These are phyloP conservation scores for Kradibia gibbosae DNA, from an alignment of 1,140 invertebrate genomes.

Conservation along the genomic window DNA sequence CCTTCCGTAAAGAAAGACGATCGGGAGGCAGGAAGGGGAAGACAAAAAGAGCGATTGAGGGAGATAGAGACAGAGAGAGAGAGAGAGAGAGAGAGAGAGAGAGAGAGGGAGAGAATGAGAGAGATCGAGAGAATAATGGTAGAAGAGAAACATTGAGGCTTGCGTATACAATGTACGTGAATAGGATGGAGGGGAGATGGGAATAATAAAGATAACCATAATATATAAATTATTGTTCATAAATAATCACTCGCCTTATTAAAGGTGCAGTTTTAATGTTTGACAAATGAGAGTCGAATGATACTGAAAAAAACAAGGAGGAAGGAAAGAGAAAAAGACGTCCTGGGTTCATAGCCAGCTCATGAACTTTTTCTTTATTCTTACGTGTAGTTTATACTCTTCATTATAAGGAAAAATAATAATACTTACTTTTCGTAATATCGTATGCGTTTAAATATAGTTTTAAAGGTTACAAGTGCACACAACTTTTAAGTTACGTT, in stretches of 20 bases:
- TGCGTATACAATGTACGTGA: conserved; percentile 12
- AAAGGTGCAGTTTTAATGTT: conserved; percentile 37
- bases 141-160: neutral
- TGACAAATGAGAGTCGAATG: conserved; percentile 30
- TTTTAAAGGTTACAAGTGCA: neutral
- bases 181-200: neutral
- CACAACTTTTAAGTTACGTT: conserved; percentile 6
- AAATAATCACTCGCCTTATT: conserved; percentile 49
- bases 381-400: conserved; percentile 37
- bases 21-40: too few species aligned
- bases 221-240: conserved; percentile 48
- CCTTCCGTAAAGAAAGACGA: neutral
- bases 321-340: neutral
- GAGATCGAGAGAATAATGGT: neutral
- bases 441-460: conserved; percentile 3
- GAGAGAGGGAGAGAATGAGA: too few species aligned
- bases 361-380: conserved; percentile 36
- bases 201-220: conserved; percentile 48
- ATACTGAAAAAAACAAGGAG: neutral
- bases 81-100: too few species aligned
- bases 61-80: too few species aligned
- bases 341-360: neutral
- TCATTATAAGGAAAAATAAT: conserved; percentile 46
- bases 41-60: too few species aligned
- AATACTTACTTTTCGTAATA: conserved; percentile 38